Conservation (phyloP, 2,113 vertebrate genomes). For the Chiloscyllium plagiosum region DNA sequence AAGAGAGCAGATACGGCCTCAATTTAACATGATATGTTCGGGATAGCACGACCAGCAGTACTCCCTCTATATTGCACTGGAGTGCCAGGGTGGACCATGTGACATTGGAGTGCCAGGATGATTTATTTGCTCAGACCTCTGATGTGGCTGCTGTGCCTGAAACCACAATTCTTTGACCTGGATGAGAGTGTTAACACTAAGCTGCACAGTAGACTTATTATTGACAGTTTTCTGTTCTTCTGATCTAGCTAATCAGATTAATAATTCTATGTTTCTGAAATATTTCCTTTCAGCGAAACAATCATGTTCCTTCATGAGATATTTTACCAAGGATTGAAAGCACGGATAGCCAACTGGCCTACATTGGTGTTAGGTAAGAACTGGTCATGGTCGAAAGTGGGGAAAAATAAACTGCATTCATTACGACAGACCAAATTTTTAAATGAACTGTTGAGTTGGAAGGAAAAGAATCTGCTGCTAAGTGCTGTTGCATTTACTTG, state of each 20-base stretch:
- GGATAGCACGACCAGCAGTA: not conserved
- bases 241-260: not conserved
- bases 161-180: not conserved
- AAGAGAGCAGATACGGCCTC: not conserved
- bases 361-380: conserved; percentile 92
- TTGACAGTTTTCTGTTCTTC: not conserved
- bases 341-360: conserved; percentile 95
- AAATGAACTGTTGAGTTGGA: not conserved
- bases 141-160: not conserved
- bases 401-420: not conserved
- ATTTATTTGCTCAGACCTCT: not conserved
- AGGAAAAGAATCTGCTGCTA: not conserved
- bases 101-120: not conserved
- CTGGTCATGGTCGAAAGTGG: not conserved
- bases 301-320: conserved; percentile 99
- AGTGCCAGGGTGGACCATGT: not conserved
- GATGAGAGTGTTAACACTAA: not conserved
- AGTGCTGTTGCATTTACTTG: not conserved
- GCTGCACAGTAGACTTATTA: not conserved
- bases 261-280: not conserved
- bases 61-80: not conserved
- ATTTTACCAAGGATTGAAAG: conserved; percentile 96
- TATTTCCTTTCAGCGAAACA: conserved; percentile 74
- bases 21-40: not conserved
- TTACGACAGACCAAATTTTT: not conserved